phyloP scores from a whole-genome alignment of 2,797 vertebrate genomes.

The Naso thynnoides region DNA sequence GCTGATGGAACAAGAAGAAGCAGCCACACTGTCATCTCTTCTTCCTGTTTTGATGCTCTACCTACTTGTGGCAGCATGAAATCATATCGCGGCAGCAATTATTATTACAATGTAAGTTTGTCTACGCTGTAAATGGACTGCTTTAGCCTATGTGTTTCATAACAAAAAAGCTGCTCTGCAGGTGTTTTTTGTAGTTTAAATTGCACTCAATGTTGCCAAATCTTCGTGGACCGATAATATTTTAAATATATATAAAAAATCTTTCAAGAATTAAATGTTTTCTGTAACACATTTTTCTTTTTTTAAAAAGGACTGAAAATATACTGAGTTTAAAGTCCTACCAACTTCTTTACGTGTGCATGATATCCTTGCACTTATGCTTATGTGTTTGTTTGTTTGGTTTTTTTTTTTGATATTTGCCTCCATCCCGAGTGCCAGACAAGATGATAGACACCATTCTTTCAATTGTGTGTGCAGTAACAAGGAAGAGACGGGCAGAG shows the following conservation, averaged over 20 bases:
- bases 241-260: conserved; percentile 9
- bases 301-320: neutral
- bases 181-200: neutral
- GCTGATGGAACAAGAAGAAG: neutral
- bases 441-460: too few relatives aligned
- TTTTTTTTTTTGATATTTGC: too few relatives aligned
- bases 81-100: too few relatives aligned
- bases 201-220: neutral
- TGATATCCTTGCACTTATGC: neutral
- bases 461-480: too few relatives aligned
- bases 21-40: neutral
- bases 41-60: neutral
- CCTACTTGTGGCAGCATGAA: neutral
- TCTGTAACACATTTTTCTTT: neutral
- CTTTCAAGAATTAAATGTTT: neutral
- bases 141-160: neutral
- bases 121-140: neutral
- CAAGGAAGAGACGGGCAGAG: too few relatives aligned
- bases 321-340: neutral
- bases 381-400: neutral
- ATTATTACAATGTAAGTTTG: neutral
- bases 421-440: too few relatives aligned
- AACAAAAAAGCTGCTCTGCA: neutral
- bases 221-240: neutral
- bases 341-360: neutral